A percentile compares a stretch with the other conserved stretches of the same genome.
These are phyloP conservation scores for Mesitornis unicolor DNA, from an alignment of 2,113 vertebrate species.

Conservation along the genomic window DNA sequence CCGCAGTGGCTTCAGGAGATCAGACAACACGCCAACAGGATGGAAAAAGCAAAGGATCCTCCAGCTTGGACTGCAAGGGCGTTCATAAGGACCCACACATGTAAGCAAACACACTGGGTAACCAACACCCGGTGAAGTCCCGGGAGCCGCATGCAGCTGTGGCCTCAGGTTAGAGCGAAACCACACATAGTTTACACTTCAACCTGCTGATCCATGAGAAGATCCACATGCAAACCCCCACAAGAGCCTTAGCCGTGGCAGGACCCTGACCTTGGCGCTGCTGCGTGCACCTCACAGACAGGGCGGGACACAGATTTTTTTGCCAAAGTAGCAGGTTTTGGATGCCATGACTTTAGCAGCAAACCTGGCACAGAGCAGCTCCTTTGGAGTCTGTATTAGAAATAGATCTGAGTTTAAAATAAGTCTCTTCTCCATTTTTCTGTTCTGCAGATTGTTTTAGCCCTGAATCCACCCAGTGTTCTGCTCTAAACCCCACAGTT, in stretches of 20 bases:
- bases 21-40: not conserved
- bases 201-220: not conserved
- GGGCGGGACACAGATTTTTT: rapidly evolving
- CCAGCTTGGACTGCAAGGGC: not conserved
- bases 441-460: not conserved
- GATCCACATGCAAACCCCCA: not conserved
- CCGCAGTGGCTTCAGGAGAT: not conserved
- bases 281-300: not conserved
- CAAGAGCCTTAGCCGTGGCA: not conserved
- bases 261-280: not conserved
- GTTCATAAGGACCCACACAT: not conserved
- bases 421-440: not conserved
- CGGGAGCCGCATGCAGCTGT: not conserved
- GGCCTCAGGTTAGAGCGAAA: not conserved
- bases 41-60: not conserved
- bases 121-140: rapidly evolving
- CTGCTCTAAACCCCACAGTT: not conserved
- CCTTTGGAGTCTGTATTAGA: not conserved
- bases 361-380: not conserved
- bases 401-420: not conserved
- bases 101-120: not conserved
- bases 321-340: rapidly evolving
- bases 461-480: not conserved
- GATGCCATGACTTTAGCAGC: not conserved
- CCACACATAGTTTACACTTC: not conserved